Conservation (phyloP, 2,888 invertebrate species). For the Oligia strigilis region DNA sequence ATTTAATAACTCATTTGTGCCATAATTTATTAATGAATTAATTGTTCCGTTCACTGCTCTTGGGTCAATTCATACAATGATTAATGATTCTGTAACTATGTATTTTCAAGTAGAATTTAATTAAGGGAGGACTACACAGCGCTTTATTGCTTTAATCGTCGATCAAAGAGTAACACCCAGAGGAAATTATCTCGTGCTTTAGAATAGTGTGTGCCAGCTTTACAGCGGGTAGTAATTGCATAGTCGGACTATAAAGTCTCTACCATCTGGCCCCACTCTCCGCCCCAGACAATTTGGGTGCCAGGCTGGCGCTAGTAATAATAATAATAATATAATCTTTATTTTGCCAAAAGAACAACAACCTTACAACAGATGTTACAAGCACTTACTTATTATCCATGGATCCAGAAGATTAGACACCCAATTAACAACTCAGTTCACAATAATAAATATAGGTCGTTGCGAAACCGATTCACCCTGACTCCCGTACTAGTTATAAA, state of each 20-base stretch:
- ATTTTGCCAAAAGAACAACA: no score
- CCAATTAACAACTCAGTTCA: no score
- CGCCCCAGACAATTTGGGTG: constrained; percentile 49
- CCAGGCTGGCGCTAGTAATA: constrained; percentile 5
- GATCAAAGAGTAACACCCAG: constrained; percentile 34
- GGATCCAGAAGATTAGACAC: no score
- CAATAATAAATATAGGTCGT: no score
- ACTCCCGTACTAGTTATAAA: no score
- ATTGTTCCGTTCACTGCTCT: constrained; percentile 41
- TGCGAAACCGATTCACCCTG: no score
- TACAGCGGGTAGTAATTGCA: constrained; percentile 62
- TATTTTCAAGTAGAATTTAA: constrained; percentile 38
- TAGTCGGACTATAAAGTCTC: constrained; percentile 57
- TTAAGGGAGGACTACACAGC: constrained; percentile 9
- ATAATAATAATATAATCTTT: no score
- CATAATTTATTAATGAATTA: constrained; percentile 46
- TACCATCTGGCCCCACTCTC: constrained; percentile 58
- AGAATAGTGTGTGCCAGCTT: constrained; percentile 47
- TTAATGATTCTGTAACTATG: constrained; percentile 26
- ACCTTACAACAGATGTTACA: no score
- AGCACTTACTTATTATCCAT: no score
- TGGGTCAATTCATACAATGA: constrained; percentile 41
- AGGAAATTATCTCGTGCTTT: constrained; percentile 51
- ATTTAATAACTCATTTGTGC: constrained; percentile 44
- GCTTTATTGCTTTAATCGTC: constrained; percentile 28